Percentiles rank a stretch among this genome's conserved stretches.
phyloP scores from a whole-genome alignment of 1,140 invertebrate genomes.

The Tribolium madens region DNA sequence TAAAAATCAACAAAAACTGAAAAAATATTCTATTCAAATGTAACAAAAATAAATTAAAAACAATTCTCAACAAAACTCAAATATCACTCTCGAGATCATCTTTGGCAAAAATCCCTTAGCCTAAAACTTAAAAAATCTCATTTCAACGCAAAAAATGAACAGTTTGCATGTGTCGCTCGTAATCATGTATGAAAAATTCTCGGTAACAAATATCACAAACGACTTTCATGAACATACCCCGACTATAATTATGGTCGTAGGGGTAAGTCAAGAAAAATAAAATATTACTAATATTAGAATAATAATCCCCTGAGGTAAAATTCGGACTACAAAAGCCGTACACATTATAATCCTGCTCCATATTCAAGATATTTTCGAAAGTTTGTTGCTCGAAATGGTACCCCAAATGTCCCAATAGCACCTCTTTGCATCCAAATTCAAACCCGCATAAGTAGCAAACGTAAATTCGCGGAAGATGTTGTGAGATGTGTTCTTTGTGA shows the following conservation, averaged over 20 bases:
- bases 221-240: slow-evolving; percentile 30
- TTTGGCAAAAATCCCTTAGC: background rate
- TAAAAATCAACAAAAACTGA: slow-evolving; percentile 7
- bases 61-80: background rate
- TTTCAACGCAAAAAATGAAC: background rate
- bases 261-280: slow-evolving; percentile 21
- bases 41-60: background rate
- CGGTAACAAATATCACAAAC: slow-evolving; percentile 21
- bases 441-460: slow-evolving; percentile 19
- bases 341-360: slow-evolving; percentile 33
- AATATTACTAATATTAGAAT: slow-evolving; percentile 35
- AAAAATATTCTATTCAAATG: background rate
- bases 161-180: background rate
- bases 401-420: background rate
- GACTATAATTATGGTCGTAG: slow-evolving; percentile 4
- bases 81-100: background rate
- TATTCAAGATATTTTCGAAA: slow-evolving; percentile 9
- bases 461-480: slow-evolving; percentile 1
- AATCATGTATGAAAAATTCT: slow-evolving; percentile 12
- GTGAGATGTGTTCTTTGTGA: background rate
- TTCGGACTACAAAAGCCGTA: slow-evolving; percentile 1
- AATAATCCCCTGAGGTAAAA: background rate
- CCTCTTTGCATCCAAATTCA: background rate
- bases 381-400: slow-evolving; percentile 36
- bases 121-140: background rate